Percentiles rank a stretch among this genome's conserved stretches.
phyloP scores from a whole-genome alignment of 2,888 invertebrate genomes.

The Phyllotreta cruciferae region DNA sequence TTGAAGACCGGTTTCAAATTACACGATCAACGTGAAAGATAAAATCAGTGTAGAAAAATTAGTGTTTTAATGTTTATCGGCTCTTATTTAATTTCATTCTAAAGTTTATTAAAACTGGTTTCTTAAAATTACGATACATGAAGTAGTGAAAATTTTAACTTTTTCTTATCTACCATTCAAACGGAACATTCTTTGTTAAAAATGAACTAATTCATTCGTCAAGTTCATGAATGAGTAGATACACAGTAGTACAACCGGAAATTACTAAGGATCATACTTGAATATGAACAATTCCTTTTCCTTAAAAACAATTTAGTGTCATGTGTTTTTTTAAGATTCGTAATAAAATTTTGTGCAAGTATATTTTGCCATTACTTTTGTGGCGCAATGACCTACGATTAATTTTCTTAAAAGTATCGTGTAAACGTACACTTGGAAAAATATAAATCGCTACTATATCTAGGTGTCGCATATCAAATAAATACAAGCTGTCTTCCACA shows the following conservation, averaged over 20 bases:
- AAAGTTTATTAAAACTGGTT: not conserved
- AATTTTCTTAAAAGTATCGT: not conserved
- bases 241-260: not conserved
- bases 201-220: not conserved
- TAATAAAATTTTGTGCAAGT: too few species aligned
- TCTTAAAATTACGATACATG: not conserved
- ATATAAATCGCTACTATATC: slow-evolving; percentile 12
- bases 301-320: too few species aligned
- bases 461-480: slow-evolving; percentile 5
- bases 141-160: too few species aligned
- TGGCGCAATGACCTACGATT: not conserved
- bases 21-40: too few species aligned
- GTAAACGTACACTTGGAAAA: slow-evolving; percentile 6
- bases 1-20: not conserved
- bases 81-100: not conserved
- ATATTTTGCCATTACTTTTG: too few species aligned
- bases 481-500: slow-evolving; percentile 13
- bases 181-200: too few species aligned
- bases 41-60: too few species aligned
- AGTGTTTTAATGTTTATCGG: too few species aligned
- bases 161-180: too few species aligned
- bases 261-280: too few species aligned
- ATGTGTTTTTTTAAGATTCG: too few species aligned
- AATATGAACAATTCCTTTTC: too few species aligned
- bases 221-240: not conserved